Base-by-base conservation (phyloP, 2,888 invertebrate genomes). In the Tortricodes alternella region DNA sequence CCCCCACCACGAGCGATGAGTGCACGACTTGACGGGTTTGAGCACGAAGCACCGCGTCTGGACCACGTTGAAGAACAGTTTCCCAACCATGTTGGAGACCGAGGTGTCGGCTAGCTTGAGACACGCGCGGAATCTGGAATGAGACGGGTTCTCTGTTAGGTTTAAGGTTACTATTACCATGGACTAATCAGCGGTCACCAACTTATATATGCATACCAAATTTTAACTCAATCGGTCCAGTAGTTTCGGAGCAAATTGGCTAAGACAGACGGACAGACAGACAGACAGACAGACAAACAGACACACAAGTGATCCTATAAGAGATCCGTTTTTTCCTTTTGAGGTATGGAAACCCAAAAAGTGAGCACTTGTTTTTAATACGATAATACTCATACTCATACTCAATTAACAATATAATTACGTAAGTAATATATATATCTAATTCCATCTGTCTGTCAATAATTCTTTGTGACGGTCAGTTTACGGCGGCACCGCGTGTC, bases 21-120 rank as follows among this genome's bases (percentile, higher is more conserved):
- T 91, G 85, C 98, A 98, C 19, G 94, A 90, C 66, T 94, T 94
- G 63, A 95, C 94, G 1, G 94, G 93, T 71, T 96, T 95, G 35
- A 99, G 88, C 0, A 96, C 93, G 85, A 99, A 98, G 74, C 99
- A 99, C 78, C 97, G 96, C 0, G 97, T 96, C 77, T 97, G 97
- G n/a, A 98, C 95, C 38, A 98, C 92, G 86, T 98, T 97, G 93
- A 99, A 99, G 92, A 97, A 99, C 24, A 98, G 91, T 72, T 96
- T 96, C 2, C 98, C 98, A 51, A 98, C 97, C 85, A 97, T 93
- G 76, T 96, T 96, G 6, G 98, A 96, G 7, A 97, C 95, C 4
- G 95, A 94, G 0, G 96, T 96, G 66, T 94, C 94, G 0, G 97
- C 95, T 85, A 96, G 93, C 81, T 97, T 97, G 64, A 99, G 91